These are phyloP conservation scores for Spinus pinus DNA, from an alignment of 2,797 vertebrate genomes.

Conservation along the genomic window DNA sequence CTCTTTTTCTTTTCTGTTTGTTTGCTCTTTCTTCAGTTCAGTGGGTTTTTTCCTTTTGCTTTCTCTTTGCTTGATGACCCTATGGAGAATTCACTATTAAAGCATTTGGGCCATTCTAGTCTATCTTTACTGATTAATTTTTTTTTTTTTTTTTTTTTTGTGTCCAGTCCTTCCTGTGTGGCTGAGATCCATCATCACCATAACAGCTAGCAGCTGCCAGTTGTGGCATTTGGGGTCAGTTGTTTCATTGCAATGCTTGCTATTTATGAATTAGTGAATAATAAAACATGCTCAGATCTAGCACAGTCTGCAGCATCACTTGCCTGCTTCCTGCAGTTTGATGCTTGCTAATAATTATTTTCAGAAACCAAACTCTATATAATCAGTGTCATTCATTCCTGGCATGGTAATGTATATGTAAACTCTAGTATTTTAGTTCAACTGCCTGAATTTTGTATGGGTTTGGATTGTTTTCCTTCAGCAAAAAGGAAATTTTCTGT, in stretches of 20 bases:
- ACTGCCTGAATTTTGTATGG: background rate
- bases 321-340: conserved; percentile 25
- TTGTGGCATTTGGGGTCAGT: conserved; percentile 70
- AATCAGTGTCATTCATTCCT: conserved; percentile 18
- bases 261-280: conserved; percentile 31
- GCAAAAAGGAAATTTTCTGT: background rate
- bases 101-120: conserved; percentile 20
- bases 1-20: background rate
- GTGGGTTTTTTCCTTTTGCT: background rate
- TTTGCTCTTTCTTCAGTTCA: background rate
- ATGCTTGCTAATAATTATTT: conserved; percentile 10
- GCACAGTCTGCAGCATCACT: background rate
- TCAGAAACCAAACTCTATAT: background rate
- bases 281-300: conserved; percentile 12
- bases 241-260: conserved; percentile 40
- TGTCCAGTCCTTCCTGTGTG: conserved; percentile 57
- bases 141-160: conserved; percentile 35
- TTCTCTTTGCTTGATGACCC: conserved; percentile 42
- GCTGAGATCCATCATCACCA: conserved; percentile 51
- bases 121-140: conserved; percentile 33
- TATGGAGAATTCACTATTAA: conserved; percentile 68
- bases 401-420: background rate
- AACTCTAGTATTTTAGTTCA: background rate
- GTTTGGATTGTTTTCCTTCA: background rate
- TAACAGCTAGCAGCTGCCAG: conserved; percentile 62